These are phyloP conservation scores for Gymnobelideus leadbeateri DNA, from an alignment of 2,113 vertebrate genomes.

Conservation along the genomic window DNA sequence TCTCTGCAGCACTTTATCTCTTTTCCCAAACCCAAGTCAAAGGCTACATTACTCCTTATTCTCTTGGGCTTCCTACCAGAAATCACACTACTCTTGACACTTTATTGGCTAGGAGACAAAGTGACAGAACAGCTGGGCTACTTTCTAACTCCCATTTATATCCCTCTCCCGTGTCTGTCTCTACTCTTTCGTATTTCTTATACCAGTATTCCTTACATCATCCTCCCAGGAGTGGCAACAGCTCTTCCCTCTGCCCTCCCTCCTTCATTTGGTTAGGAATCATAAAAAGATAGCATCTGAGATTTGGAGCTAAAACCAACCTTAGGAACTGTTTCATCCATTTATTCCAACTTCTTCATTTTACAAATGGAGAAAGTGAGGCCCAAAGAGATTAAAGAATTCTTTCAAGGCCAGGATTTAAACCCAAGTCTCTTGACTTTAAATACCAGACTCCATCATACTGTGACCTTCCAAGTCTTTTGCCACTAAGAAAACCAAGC, in stretches of 20 bases:
- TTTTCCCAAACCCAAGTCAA: not conserved
- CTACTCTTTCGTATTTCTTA: not conserved
- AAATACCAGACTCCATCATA: not conserved
- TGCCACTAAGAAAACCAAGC: not conserved
- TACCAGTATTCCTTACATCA: not conserved
- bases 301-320: not conserved
- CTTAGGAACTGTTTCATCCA: not conserved
- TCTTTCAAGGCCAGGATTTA: not conserved
- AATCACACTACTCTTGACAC: not conserved
- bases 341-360: not conserved
- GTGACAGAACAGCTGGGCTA: not conserved
- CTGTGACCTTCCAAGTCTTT: not conserved
- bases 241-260: not conserved
- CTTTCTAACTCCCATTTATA: not conserved
- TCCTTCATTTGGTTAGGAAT: not conserved
- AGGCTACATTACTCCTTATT: not conserved
- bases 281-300: not conserved
- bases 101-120: not conserved
- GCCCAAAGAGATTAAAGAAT: not conserved
- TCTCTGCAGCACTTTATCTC: not conserved
- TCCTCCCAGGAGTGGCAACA: not conserved
- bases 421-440: not conserved
- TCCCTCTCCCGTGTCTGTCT: not conserved
- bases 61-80: not conserved
- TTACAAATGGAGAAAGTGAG: not conserved